These are phyloP conservation scores for Chanos chanos DNA, from an alignment of 2,797 vertebrate species.

Conservation along the genomic window DNA sequence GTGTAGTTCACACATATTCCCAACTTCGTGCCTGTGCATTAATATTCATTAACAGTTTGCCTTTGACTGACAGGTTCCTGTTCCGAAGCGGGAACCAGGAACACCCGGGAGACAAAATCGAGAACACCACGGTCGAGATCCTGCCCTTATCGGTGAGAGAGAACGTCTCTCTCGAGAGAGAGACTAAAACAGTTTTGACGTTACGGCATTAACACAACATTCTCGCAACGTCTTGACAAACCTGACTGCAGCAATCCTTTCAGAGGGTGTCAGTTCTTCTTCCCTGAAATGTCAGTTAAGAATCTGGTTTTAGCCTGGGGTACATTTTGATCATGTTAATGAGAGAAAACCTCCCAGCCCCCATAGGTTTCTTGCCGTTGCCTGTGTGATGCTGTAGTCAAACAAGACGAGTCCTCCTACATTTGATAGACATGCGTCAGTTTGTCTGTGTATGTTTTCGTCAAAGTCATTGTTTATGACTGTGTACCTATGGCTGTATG, in stretches of 20 bases:
- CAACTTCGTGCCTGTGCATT: background rate
- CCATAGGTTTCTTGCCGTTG: too few relatives aligned
- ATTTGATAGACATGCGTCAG: too few relatives aligned
- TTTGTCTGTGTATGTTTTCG: too few relatives aligned
- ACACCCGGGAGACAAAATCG: slow-evolving; percentile 91
- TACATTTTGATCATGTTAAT: too few relatives aligned
- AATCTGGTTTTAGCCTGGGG: too few relatives aligned
- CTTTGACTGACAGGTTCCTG: slow-evolving; percentile 80
- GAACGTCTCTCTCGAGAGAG: background rate
- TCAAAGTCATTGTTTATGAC: too few relatives aligned
- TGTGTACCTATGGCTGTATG: too few relatives aligned
- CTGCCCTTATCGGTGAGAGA: slow-evolving; percentile 83
- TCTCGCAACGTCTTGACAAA: slow-evolving; percentile 1
- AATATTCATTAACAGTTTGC: slow-evolving; percentile 28
- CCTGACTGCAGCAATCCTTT: background rate
- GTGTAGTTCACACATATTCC: background rate
- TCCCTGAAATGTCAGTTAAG: too few relatives aligned
- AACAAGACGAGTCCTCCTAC: too few relatives aligned
- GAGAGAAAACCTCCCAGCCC: too few relatives aligned
- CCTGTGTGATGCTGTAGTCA: too few relatives aligned
- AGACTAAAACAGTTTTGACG: background rate
- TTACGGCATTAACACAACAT: too few relatives aligned
- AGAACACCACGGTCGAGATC: slow-evolving; percentile 94
- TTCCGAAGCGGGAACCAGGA: slow-evolving; percentile 97
- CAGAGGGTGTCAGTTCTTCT: background rate